phyloP scores from a whole-genome alignment of 2,888 invertebrate species.

The Melieria picta region DNA sequence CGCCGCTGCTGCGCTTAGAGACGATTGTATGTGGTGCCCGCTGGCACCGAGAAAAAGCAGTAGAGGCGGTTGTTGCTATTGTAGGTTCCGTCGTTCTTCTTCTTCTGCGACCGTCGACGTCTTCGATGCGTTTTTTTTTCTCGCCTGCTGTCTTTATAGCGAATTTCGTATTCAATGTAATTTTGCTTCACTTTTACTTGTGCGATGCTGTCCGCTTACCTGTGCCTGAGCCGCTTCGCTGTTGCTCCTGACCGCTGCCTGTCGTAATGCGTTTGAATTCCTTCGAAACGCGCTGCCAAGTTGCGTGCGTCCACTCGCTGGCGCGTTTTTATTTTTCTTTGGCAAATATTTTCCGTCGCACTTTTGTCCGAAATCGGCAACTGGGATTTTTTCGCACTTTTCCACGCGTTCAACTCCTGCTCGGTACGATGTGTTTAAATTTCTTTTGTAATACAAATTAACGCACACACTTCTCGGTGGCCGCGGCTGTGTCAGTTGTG shows the following conservation, averaged over 20 bases:
- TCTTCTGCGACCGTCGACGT: background rate
- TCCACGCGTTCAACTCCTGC: constrained; percentile 23
- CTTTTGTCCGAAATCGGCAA: constrained; percentile 8
- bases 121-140: background rate
- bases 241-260: background rate
- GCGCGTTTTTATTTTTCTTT: constrained; percentile 1
- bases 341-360: constrained; percentile 4
- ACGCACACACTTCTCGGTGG: constrained; percentile 37
- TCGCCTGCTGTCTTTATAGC: constrained; percentile 15
- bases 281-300: background rate
- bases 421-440: constrained; percentile 11
- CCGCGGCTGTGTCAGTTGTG: too few species aligned
- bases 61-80: constrained; percentile 16
- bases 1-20: background rate
- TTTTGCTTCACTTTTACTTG: constrained; percentile 18
- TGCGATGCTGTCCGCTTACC: constrained; percentile 22
- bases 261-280: background rate
- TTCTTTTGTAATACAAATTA: constrained; percentile 43
- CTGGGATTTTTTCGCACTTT: constrained; percentile 25
- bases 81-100: constrained; percentile 16
- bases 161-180: constrained; percentile 28
- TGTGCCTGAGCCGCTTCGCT: constrained; percentile 1
- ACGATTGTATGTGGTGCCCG: background rate
- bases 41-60: background rate
- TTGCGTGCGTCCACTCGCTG: background rate